Conservation (phyloP, 1,140 invertebrate species). For the Drosophila arawakana region DNA sequence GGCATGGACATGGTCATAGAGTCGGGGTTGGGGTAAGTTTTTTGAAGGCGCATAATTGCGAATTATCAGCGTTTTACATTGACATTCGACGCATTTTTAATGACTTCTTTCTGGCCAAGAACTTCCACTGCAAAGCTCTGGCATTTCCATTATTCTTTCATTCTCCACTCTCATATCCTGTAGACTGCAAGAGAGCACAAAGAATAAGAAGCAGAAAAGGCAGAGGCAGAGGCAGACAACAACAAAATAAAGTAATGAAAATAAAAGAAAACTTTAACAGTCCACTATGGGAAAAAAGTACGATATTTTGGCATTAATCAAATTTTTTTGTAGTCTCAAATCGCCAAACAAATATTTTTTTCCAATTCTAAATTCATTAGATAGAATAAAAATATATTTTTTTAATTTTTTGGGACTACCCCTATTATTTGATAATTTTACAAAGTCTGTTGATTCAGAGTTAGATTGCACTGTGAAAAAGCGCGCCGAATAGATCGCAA, state of each 20-base stretch:
- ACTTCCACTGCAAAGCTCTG: constrained; percentile 14
- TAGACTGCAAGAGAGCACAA: constrained; percentile 25
- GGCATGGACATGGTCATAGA: neutral
- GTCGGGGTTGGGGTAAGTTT: neutral
- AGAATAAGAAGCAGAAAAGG: constrained; percentile 27
- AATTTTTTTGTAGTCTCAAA: too few relatives aligned
- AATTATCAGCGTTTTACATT: constrained; percentile 78
- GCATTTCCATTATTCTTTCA: neutral
- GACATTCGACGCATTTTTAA: constrained; percentile 77
- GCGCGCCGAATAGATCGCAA: too few relatives aligned
- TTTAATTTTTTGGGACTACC: too few relatives aligned
- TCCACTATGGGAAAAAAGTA: too few relatives aligned
- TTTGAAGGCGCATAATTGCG: constrained; percentile 62
- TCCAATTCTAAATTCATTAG: too few relatives aligned
- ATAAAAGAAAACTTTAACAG: constrained; percentile 45
- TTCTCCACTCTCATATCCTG: constrained; percentile 5
- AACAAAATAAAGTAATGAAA: constrained; percentile 12
- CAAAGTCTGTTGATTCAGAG: too few relatives aligned
- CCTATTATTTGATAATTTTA: too few relatives aligned
- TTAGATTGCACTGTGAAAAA: too few relatives aligned
- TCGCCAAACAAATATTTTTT: too few relatives aligned
- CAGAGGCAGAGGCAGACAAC: neutral
- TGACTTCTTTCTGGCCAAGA: constrained; percentile 61
- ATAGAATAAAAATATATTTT: too few relatives aligned
- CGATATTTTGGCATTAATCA: too few relatives aligned